Evolutionary conservation across 2,888 invertebrate genomes (phyloP), one percentile per base, ranked within the genome.

Genomic region (Amphimallon solstitiale): DNA sequence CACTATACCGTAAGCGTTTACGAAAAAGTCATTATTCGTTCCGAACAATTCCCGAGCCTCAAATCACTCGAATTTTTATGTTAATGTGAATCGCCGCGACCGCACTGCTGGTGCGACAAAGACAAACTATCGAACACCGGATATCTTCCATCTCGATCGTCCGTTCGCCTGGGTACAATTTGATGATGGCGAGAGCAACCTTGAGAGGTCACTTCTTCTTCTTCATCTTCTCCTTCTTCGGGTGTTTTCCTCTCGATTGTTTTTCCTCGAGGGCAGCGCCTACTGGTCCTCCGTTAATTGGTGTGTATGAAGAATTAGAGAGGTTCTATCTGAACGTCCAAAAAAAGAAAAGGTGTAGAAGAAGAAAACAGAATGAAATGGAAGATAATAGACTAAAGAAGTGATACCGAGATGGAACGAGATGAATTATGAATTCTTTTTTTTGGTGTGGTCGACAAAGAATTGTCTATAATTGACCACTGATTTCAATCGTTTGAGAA

Each of bases 61-160:
- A 19, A 37, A 21, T 56, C 56, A 21, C 40, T 43, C 56, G 38
- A 56, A 56, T 40, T 40, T 56, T 56, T 62, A 62, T 62, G 62
- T 62, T 62, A 49, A 62, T 62, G 40, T 19, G 17, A 12, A 52
- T 14, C 14, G 17, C 43, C 9, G 23, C 46, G 60, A 19, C 29
- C 23, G 21, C 34, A 2, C 12, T 23, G 34, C n/a, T 34, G 60
- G 45, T 45, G 23, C 23, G 40, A 60, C 23, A 40, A 21, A 17
- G 48, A 49, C 29, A 29, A 1, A 12, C 29, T 19, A 49, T 21
- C 19, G 2, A n/a, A 46, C 49, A 37, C 59, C 65, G 65, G 65
- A 65, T 65, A 59, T 65, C 46, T 40, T 59, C 59, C 48, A 49
- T 65, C 59, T 65, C 49, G 38, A 19, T 35, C 59, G n/a, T 29